Base-by-base conservation (phyloP, 2,113 vertebrate genomes). In the Loxodonta africana region DNA sequence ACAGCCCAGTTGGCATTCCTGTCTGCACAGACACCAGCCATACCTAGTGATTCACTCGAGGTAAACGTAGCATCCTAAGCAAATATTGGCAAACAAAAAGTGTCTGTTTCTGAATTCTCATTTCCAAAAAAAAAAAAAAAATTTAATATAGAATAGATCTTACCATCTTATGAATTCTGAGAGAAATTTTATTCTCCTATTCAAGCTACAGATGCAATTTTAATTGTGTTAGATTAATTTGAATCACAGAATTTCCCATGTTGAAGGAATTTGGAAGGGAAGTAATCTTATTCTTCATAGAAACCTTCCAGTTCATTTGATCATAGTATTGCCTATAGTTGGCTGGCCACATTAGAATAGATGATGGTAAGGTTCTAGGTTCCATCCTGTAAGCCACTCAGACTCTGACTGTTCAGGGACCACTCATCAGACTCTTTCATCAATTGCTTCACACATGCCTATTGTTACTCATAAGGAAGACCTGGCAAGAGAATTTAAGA, bases 221-320 rank as follows among this genome's bases (percentile, higher is more conserved):
- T 87, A 84, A 73, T 96, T 89, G 17, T 93, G 33, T 85, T 88
- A 76, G 23, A 41, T 95, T 89, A 80, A 41, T 74, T 94, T 80
- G 25, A 92, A 46, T 83, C 51, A 48, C 26, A 92, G 20, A 60
- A 94, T 90, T 82, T 91, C 83, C 44, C 63, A 6, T 83, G 51
- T 83, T 91, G 6, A 21, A 23, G 37, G 51, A 88, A 67, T 90
- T 82, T 60, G 73, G 65, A 83, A 87, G 12, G 37, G 20, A 78
- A 67, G 1, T 51, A 26, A 82, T 87, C 11, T 83, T 91, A 76
- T 26, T 90, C 30, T 94, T 82, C 37, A 69, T 51, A 53, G 76
- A 84, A 93, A 76, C 30, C n/a, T 87, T 95, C 44, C 28, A 76
- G 6, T 85, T 90, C 57, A 30, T 85, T 95, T 67, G 77, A 26